Percentiles rank a stretch among this genome's conserved stretches.
Evolutionary conservation across 2,797 vertebrate genomes (phyloP).

Genomic region (Falco novaeseelandiae): DNA sequence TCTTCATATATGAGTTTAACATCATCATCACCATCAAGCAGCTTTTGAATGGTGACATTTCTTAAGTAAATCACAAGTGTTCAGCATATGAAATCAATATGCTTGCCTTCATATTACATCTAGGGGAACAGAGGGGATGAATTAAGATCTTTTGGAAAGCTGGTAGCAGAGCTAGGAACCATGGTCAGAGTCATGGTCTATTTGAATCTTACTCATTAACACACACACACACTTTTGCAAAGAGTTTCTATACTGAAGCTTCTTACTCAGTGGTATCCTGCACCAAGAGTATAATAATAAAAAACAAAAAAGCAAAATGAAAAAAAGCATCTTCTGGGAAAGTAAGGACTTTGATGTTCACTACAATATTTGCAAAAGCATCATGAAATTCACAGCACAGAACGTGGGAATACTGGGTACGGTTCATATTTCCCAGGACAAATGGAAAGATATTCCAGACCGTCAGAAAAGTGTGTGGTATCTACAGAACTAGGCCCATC

Average conservation of each 20-base stretch:
- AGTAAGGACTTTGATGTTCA: neutral
- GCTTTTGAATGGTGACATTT: neutral
- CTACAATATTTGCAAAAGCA: neutral
- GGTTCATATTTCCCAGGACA: neutral
- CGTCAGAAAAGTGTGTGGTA: neutral
- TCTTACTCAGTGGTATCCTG: neutral
- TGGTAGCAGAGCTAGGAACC: neutral
- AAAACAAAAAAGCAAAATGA: neutral
- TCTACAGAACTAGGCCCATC: neutral
- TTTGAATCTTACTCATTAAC: neutral
- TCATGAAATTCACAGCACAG: neutral
- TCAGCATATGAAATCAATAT: neutral
- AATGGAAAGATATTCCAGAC: neutral
- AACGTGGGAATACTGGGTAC: neutral
- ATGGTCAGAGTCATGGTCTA: neutral
- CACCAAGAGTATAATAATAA: neutral
- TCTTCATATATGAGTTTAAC: neutral
- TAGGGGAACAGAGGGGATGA: neutral
- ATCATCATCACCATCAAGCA: neutral
- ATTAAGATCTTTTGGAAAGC: neutral
- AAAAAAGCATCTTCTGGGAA: neutral
- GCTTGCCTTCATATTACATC: neutral
- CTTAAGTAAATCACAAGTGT: neutral
- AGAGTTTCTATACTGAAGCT: neutral
- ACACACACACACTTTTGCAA: neutral